Percentiles rank a stretch among this genome's conserved stretches.
Evolutionary conservation across 2,888 invertebrate species (phyloP).

Genomic region (Mythimna impura): DNA sequence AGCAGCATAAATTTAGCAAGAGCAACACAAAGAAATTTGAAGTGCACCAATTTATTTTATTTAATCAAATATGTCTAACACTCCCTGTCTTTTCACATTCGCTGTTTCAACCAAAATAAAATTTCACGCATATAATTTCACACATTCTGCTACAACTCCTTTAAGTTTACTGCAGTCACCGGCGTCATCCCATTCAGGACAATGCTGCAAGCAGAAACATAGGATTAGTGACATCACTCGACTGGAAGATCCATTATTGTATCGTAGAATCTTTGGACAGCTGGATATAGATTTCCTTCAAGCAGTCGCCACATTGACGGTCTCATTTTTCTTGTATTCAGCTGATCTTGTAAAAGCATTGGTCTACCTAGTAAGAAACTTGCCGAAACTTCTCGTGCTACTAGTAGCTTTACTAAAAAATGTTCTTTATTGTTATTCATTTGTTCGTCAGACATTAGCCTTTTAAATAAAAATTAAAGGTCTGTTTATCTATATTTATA

Average conservation of each 20-base stretch:
- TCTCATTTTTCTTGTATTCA: no score
- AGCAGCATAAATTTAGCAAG: not conserved
- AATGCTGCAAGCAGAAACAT: constrained; percentile 40
- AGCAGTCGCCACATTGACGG: not conserved
- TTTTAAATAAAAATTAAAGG: not conserved
- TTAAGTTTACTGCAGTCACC: constrained; percentile 39
- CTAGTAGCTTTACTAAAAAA: not conserved
- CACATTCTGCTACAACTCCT: constrained; percentile 33
- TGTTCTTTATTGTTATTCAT: not conserved
- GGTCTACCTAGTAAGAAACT: not conserved
- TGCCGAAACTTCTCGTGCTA: not conserved
- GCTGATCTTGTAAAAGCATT: not conserved
- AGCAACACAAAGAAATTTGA: constrained; percentile 21
- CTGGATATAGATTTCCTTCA: not conserved
- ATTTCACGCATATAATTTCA: constrained; percentile 15
- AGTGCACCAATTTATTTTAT: constrained; percentile 27
- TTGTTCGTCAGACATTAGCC: not conserved
- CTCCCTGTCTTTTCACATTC: not conserved
- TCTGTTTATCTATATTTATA: no score
- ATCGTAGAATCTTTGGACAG: not conserved
- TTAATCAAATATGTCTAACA: constrained; percentile 7
- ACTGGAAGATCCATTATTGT: not conserved
- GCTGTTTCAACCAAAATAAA: not conserved
- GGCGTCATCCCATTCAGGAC: constrained; percentile 43
- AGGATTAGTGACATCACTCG: not conserved